These are phyloP conservation scores for Drosophila takahashii DNA, from an alignment of 1,140 invertebrate genomes.

Conservation along the genomic window DNA sequence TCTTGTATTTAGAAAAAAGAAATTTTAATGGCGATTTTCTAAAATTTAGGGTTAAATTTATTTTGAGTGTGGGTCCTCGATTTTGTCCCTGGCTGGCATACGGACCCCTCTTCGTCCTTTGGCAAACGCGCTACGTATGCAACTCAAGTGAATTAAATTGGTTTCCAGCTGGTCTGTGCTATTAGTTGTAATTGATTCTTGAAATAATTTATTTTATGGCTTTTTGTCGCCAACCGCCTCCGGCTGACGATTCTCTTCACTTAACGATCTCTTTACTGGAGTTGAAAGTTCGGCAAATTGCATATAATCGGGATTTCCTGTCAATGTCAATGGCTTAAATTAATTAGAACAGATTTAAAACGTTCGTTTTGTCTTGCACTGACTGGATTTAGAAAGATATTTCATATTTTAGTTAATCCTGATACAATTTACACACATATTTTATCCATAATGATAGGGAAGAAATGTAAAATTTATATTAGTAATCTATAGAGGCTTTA, in stretches of 20 bases:
- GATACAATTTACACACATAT: too few species aligned
- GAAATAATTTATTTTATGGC: slow-evolving; percentile 74
- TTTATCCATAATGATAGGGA: too few species aligned
- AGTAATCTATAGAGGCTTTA: too few species aligned
- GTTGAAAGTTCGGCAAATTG: slow-evolving; percentile 53
- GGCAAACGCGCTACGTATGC: slow-evolving; percentile 12
- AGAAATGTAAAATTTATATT: too few species aligned
- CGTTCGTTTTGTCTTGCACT: slow-evolving; percentile 8
- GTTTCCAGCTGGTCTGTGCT: slow-evolving; percentile 70
- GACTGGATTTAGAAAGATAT: slow-evolving; percentile 6
- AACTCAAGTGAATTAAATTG: slow-evolving; percentile 68
- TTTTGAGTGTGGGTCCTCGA: slow-evolving; percentile 2
- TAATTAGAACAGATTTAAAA: slow-evolving; percentile 47
- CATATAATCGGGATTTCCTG: slow-evolving; percentile 34
- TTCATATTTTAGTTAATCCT: background rate
- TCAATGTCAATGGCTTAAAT: slow-evolving; percentile 54
- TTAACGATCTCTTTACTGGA: background rate
- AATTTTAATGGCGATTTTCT: too few species aligned
- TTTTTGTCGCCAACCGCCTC: slow-evolving; percentile 59
- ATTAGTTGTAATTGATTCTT: slow-evolving; percentile 75
- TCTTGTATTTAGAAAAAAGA: too few species aligned
- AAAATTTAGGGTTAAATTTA: too few species aligned
- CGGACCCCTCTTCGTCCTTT: background rate
- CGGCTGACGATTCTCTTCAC: slow-evolving; percentile 4
- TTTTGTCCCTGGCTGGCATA: background rate